Conservation (phyloP, 1,140 invertebrate species). For the Drosophila aff. region DNA sequence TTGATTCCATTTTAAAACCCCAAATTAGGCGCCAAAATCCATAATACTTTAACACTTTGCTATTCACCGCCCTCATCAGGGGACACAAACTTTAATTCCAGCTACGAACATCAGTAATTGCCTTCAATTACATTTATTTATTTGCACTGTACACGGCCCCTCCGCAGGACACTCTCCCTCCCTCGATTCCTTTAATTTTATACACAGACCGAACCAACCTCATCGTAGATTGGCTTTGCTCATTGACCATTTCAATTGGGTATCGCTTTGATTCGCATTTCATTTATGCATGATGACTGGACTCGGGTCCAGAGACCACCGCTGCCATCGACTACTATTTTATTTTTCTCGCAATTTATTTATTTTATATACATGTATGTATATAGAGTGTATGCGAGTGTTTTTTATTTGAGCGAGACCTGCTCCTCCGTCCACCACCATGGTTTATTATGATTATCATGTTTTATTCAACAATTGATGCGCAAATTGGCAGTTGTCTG, state of each 20-base stretch:
- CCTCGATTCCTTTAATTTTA: slow-evolving; percentile 12
- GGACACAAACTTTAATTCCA: slow-evolving; percentile 61
- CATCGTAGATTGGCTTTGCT: slow-evolving; percentile 59
- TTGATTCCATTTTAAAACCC: neutral
- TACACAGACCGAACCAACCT: slow-evolving; percentile 30
- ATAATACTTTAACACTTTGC: slow-evolving; percentile 11
- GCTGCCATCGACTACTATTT: slow-evolving; percentile 64
- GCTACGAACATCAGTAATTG: slow-evolving; percentile 74
- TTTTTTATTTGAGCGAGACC: slow-evolving; percentile 24
- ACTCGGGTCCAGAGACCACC: slow-evolving; percentile 30
- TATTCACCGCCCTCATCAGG: neutral
- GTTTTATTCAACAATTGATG: slow-evolving; percentile 84
- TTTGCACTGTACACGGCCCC: slow-evolving; percentile 52
- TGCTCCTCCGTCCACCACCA: neutral
- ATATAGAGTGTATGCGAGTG: slow-evolving; percentile 30
- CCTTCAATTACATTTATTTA: slow-evolving; percentile 83
- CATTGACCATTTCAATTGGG: slow-evolving; percentile 71
- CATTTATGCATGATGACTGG: slow-evolving; percentile 70
- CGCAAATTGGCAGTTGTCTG: slow-evolving; percentile 82
- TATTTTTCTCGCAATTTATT: slow-evolving; percentile 65
- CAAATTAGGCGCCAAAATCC: slow-evolving; percentile 5
- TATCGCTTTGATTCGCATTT: slow-evolving; percentile 83
- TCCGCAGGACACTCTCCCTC: neutral
- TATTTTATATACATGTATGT: slow-evolving; percentile 43
- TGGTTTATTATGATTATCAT: slow-evolving; percentile 82